phyloP scores from a whole-genome alignment of 2,113 vertebrate genomes.

The Acanthisitta chloris region DNA sequence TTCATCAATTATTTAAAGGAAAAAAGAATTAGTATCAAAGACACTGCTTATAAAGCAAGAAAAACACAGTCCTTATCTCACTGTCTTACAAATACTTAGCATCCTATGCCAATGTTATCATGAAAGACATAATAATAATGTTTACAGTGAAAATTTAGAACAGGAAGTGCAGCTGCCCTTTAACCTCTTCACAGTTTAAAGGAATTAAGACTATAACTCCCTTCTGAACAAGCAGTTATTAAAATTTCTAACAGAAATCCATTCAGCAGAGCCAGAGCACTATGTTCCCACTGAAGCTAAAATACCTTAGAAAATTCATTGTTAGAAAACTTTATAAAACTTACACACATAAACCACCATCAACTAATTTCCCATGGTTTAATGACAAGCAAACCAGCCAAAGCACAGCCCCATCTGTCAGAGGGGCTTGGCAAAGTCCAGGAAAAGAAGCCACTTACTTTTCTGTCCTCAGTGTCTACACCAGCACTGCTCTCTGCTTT shows the following conservation, averaged over 20 bases:
- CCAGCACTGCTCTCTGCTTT: constrained; percentile 75
- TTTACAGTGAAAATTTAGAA: neutral
- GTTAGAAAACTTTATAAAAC: neutral
- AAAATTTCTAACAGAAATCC: neutral
- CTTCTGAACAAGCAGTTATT: neutral
- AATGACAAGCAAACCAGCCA: neutral
- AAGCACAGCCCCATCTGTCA: neutral
- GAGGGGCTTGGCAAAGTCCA: neutral
- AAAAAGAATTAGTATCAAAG: neutral
- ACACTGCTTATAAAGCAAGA: neutral
- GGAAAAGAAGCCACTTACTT: constrained; percentile 69
- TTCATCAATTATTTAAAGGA: neutral
- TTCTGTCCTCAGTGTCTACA: constrained; percentile 78
- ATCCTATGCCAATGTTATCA: neutral
- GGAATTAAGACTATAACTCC: neutral
- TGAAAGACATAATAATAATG: neutral
- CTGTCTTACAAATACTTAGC: neutral
- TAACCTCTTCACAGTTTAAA: neutral
- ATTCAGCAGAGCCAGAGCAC: neutral
- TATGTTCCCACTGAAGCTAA: neutral
- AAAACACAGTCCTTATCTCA: neutral
- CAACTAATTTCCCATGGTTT: neutral
- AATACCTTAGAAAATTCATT: neutral
- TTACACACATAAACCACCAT: neutral
- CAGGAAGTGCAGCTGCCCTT: neutral